Base-by-base conservation (phyloP, 35 echinoderm and acorn worm species). In the Lytechinus pictus region DNA sequence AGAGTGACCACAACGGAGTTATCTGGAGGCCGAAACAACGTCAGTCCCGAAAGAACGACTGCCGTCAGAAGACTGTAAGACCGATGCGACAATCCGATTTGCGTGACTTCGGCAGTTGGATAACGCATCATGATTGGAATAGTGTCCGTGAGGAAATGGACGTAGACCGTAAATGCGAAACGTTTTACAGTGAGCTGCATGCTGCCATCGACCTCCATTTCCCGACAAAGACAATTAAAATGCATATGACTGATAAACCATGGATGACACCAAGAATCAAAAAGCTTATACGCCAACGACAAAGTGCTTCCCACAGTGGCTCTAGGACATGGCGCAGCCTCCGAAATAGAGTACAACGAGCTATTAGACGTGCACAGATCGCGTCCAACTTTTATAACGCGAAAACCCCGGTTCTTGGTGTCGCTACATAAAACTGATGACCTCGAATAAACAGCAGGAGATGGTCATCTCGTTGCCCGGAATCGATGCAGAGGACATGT, bases 1-100 rank as follows among this genome's bases (percentile, higher is more conserved):
- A 28, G 28, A 96, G 95, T 57, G 86, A 96, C 56, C 95, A 96
- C 56, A 96, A 96, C 54, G 57, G 53, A 7, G 8, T 96, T 19
- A 55, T 71, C 29, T n/a, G 93, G 95, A 27, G 55, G 94, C 92
- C 95, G 19, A 27, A 53, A 52, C 13, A 91, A 28, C 54, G 33
- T 9, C 52, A 51, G 4, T 44, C 33, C 19, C 27, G 19, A 54
- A 91, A 86, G 5, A 96, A 96, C 51, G 27, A 52, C 7, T 27
- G 52, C 7, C 24, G 86, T 5, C 71, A 54, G 8, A 52, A 11
- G 8, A 10, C 11, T 27, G 60, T 93, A 8, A 92, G 95, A 94
- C 95, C 95, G 9, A 86, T 94, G 11, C 61, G 27, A 27, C 51
- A 95, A 51, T 95, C 27, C 13, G 52, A 27, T 21, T 7, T 95